phyloP scores from a whole-genome alignment of 30 jellyfish, hydroid and myxozoan species.

The Nemopilema nomurai region DNA sequence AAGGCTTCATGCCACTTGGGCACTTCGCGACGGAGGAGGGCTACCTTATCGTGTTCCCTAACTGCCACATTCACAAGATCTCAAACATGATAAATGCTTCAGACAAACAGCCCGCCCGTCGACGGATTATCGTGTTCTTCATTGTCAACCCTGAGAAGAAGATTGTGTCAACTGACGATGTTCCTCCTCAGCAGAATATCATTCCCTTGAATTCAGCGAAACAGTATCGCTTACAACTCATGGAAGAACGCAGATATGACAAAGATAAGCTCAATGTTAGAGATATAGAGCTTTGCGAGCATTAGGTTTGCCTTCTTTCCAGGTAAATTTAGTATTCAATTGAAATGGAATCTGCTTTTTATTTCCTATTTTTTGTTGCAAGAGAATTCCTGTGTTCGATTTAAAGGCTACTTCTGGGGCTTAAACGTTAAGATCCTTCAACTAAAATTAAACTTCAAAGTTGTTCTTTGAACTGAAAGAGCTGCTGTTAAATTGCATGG shows the following conservation, averaged over 20 bases:
- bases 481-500: too few species aligned
- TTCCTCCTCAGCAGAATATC: conserved; percentile 66
- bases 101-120: conserved; percentile 38
- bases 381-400: too few species aligned
- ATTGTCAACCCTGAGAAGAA: conserved; percentile 72
- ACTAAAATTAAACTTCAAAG: too few species aligned
- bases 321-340: too few species aligned
- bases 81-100: conserved; percentile 52
- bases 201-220: conserved; percentile 45
- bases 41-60: conserved; percentile 70
- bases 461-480: too few species aligned
- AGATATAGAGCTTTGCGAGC: conserved; percentile 82
- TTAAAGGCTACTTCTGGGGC: too few species aligned
- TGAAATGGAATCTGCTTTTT: too few species aligned
- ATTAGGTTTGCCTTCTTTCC: conserved; percentile 10
- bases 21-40: conserved; percentile 73
- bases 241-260: conserved; percentile 78
- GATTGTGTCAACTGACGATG: conserved; percentile 72
- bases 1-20: conserved; percentile 77
- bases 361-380: too few species aligned
- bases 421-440: too few species aligned
- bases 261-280: conserved; percentile 70
- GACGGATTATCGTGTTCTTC: conserved; percentile 79
- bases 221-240: conserved; percentile 61
- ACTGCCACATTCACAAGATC: conserved; percentile 78